Conservation (phyloP, 1,140 invertebrate species). For the Drosophila seguyi region DNA sequence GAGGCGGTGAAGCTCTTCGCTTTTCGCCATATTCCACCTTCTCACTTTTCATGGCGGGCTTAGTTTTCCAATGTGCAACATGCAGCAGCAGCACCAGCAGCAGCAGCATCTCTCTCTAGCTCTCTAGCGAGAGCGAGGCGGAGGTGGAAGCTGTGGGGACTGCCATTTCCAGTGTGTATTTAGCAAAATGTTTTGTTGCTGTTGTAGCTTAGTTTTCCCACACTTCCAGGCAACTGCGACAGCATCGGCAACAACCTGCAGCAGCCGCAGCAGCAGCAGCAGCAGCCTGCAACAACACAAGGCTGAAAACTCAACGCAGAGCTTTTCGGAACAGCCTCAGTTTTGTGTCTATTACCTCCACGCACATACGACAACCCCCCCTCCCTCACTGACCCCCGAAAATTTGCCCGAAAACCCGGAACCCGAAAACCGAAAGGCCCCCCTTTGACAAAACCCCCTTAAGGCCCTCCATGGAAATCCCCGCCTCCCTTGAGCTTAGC, state of each 20-base stretch:
- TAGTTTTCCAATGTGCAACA: constrained; percentile 74
- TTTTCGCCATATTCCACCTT: constrained; percentile 33
- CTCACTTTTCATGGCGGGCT: constrained; percentile 49
- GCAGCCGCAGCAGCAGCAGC: constrained; percentile 10
- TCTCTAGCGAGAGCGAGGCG: constrained; percentile 4
- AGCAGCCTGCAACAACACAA: constrained; percentile 35
- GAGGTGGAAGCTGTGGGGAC: constrained; percentile 26
- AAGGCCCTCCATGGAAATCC: not conserved
- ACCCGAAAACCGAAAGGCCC: constrained; percentile 4
- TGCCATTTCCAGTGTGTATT: constrained; percentile 80
- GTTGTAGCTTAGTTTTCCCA: constrained; percentile 72
- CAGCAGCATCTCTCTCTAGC: not conserved
- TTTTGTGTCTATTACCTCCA: constrained; percentile 45
- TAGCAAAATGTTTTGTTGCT: constrained; percentile 72
- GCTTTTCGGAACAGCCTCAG: constrained; percentile 36
- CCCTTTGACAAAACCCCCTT: not conserved
- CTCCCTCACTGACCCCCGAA: not conserved
- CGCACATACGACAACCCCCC: constrained; percentile 2
- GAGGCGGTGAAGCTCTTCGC: constrained; percentile 5
- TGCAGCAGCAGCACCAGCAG: constrained; percentile 36
- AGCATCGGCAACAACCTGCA: constrained; percentile 44
- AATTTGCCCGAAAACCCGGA: constrained; percentile 12
- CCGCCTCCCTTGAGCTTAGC: not conserved
- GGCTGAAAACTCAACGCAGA: constrained; percentile 34
- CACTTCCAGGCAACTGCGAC: constrained; percentile 54